Evolutionary conservation across 1,140 invertebrate species (phyloP).

Genomic region (Drosophila athabasca): DNA sequence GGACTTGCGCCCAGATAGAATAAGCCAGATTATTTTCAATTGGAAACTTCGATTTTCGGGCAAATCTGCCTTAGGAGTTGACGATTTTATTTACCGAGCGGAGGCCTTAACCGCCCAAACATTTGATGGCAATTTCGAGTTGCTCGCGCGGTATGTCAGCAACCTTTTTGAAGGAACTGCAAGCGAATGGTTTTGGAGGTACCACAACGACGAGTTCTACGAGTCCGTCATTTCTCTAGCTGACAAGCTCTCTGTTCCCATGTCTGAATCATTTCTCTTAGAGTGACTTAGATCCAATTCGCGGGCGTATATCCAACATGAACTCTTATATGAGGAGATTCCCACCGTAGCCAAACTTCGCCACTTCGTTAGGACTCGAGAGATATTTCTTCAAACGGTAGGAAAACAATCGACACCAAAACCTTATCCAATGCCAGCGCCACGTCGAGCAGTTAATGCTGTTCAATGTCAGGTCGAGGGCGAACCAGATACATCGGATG

Average conservation of each 20-base stretch:
- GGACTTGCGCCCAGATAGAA: background rate
- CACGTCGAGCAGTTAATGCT: background rate
- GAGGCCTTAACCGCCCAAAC: too few relatives aligned
- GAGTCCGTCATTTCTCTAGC: too few relatives aligned
- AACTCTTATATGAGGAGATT: background rate
- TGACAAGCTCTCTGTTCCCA: background rate
- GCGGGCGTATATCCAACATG: background rate
- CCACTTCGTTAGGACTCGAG: background rate
- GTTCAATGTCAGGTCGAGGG: background rate
- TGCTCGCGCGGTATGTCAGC: background rate
- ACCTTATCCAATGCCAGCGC: background rate
- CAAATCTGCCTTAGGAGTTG: background rate
- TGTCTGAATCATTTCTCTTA: background rate
- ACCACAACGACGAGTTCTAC: conserved; percentile 11
- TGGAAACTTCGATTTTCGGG: conserved; percentile 6
- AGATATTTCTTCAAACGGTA: background rate
- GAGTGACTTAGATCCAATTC: background rate
- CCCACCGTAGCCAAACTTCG: background rate
- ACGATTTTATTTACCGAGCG: conserved; percentile 6
- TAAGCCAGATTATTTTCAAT: conserved; percentile 4
- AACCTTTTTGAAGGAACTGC: conserved; percentile 12
- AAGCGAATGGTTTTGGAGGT: conserved; percentile 18
- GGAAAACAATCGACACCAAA: background rate
- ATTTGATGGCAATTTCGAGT: too few relatives aligned
- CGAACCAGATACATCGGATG: conserved; percentile 3